Conservation (phyloP, 2,113 vertebrate species). For the Bubo scandiacus region DNA sequence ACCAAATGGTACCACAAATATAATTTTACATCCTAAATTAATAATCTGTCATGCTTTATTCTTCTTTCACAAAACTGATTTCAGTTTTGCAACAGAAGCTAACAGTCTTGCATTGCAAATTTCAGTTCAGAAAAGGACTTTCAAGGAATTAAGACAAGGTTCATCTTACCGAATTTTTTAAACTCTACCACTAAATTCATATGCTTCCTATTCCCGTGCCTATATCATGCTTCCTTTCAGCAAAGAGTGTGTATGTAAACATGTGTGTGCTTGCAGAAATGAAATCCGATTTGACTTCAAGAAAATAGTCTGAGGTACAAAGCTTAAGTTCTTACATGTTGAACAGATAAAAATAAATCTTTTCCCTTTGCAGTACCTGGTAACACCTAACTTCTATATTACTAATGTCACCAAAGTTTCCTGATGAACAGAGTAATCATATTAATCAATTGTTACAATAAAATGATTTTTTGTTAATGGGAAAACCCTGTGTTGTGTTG, state of each 20-base stretch:
- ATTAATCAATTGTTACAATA: neutral
- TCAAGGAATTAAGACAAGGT: neutral
- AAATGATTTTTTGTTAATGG: neutral
- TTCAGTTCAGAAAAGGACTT: neutral
- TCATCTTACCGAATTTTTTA: neutral
- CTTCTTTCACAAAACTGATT: neutral
- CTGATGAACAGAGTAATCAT: neutral
- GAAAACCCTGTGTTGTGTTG: neutral
- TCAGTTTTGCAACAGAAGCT: neutral
- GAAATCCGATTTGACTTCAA: neutral
- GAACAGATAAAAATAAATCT: neutral
- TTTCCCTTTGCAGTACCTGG: neutral
- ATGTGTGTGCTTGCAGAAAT: neutral
- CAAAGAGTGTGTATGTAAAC: neutral
- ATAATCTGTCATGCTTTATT: neutral
- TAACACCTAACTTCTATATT: neutral
- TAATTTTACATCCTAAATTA: neutral
- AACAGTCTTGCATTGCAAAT: neutral
- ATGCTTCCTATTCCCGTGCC: neutral
- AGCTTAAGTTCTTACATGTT: neutral
- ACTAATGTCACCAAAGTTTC: neutral
- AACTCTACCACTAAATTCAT: neutral
- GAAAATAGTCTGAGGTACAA: neutral
- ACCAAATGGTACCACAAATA: neutral
- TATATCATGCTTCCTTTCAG: neutral